Evolutionary conservation across 2,113 vertebrate genomes (phyloP).

Genomic region (Cranoglanis bouderius): DNA sequence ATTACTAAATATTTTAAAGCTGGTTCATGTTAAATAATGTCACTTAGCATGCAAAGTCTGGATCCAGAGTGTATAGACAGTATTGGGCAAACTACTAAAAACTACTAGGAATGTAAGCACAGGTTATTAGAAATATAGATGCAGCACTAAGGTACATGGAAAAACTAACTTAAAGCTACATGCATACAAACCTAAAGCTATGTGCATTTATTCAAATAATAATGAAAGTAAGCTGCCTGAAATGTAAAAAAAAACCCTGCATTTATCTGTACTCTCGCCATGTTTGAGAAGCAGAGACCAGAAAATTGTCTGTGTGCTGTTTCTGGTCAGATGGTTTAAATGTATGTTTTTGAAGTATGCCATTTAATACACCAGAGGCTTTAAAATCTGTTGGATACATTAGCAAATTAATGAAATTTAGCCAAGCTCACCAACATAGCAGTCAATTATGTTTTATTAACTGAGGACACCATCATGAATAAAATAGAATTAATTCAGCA

Average conservation of each 20-base stretch:
- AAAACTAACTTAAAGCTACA: not conserved
- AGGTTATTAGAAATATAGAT: not conserved
- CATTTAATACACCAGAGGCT: not conserved
- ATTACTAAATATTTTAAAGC: not conserved
- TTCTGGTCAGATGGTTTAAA: not conserved
- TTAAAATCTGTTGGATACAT: not conserved
- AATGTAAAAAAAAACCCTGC: not conserved
- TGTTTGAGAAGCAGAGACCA: not conserved
- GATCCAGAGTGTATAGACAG: not conserved
- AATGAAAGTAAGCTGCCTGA: not conserved
- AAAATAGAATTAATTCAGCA: not conserved
- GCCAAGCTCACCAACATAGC: not conserved
- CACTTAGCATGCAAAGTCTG: not conserved
- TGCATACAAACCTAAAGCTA: not conserved
- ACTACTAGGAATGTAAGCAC: not conserved
- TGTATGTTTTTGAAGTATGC: not conserved
- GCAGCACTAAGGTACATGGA: not conserved
- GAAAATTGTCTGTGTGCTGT: not conserved
- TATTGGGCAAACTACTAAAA: not conserved
- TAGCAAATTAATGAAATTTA: conserved; percentile 1
- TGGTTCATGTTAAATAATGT: not conserved
- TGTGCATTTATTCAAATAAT: not conserved
- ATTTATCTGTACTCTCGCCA: not conserved
- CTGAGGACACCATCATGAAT: not conserved
- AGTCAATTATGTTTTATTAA: not conserved